phyloP scores from a whole-genome alignment of 2,888 invertebrate genomes.

The Calameuta pallipes region DNA sequence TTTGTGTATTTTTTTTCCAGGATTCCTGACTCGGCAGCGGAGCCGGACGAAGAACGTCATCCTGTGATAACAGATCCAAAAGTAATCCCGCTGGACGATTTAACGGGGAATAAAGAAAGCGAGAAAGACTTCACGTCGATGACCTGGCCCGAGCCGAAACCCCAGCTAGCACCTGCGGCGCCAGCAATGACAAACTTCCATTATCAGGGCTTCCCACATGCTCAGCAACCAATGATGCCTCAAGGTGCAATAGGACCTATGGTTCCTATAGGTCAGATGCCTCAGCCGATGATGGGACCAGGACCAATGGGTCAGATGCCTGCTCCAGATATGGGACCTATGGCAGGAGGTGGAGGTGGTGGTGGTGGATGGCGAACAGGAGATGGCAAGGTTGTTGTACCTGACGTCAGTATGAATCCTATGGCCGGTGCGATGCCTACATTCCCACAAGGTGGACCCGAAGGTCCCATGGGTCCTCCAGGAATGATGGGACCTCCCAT shows the following conservation, averaged over 20 bases:
- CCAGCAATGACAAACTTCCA: conserved; percentile 40
- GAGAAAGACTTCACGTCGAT: conserved; percentile 81
- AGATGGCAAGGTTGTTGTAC: conserved; percentile 67
- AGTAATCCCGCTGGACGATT: conserved; percentile 89
- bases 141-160: conserved; percentile 89
- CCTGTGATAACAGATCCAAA: conserved; percentile 78
- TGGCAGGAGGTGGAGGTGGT: conserved; percentile 59
- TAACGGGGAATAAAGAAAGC: conserved; percentile 84
- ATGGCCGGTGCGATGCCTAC: conserved; percentile 54
- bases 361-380: conserved; percentile 68
- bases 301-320: conserved; percentile 63
- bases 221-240: conserved; percentile 49
- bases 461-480: conserved; percentile 59
- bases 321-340: conserved; percentile 38
- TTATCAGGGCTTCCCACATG: conserved; percentile 59
- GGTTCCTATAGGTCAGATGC: conserved; percentile 37
- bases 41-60: conserved; percentile 87
- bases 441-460: conserved; percentile 42
- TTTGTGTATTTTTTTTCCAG: conserved; percentile 47
- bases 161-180: conserved; percentile 68
- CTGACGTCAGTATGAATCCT: conserved; percentile 47
- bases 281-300: conserved; percentile 46
- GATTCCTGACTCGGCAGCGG: conserved; percentile 87
- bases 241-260: conserved; percentile 30
- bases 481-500: conserved; percentile 53